These are phyloP conservation scores for Notodonta dromedarius DNA, from an alignment of 2,888 invertebrate genomes.

Conservation along the genomic window DNA sequence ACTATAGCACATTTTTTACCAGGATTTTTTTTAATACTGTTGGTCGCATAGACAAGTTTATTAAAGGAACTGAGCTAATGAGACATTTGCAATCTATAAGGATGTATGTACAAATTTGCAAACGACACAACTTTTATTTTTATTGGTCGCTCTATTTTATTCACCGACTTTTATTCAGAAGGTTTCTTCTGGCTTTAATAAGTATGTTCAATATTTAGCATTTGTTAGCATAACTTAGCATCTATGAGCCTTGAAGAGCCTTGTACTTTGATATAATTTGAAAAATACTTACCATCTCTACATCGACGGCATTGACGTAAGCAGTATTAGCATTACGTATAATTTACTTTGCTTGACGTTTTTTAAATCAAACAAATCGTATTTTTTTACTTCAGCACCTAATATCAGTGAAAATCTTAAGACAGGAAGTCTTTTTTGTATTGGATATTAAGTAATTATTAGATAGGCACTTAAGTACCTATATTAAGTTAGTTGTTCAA, in stretches of 20 bases:
- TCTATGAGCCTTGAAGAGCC: conserved; percentile 16
- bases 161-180: not conserved
- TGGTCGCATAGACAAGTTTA: no score
- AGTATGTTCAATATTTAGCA: conserved; percentile 10
- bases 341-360: no score
- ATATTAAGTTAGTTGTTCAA: no score
- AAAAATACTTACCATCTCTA: not conserved
- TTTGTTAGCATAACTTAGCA: conserved; percentile 15
- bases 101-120: not conserved
- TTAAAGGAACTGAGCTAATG: not conserved
- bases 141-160: not conserved
- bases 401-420: no score
- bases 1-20: no score
- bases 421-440: no score
- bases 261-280: conserved; percentile 11
- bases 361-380: no score
- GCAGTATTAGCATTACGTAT: not conserved
- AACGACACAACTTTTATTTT: not conserved
- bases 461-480: no score
- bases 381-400: no score
- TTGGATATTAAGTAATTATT: no score
- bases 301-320: not conserved
- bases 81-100: conserved; percentile 10
- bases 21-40: no score
- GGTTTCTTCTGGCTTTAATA: not conserved